Percentiles rank a stretch among this genome's conserved stretches.
phyloP scores from a whole-genome alignment of 2,888 invertebrate species.

The Octonoba sinensis region DNA sequence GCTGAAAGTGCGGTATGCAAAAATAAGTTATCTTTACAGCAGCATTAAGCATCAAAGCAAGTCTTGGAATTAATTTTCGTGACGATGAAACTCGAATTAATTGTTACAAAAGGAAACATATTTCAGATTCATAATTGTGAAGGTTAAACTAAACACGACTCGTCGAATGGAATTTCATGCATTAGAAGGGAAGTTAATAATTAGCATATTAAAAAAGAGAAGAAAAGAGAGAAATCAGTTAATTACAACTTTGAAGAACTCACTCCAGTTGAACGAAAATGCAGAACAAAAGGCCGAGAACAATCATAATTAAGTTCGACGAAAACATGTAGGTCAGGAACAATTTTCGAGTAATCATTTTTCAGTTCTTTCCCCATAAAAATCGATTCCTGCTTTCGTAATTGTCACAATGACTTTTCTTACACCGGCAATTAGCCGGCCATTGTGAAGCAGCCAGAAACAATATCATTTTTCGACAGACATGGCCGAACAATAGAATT shows the following conservation, averaged over 20 bases:
- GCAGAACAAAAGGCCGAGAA: slow-evolving; percentile 42
- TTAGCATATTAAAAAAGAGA: slow-evolving; percentile 41
- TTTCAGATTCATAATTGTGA: slow-evolving; percentile 4
- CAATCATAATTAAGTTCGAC: slow-evolving; percentile 62
- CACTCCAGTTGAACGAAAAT: slow-evolving; percentile 27
- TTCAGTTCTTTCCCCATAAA: slow-evolving; percentile 57
- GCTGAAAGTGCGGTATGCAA: too few relatives aligned
- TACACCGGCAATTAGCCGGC: slow-evolving; percentile 55
- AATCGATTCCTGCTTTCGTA: slow-evolving; percentile 55
- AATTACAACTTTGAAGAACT: slow-evolving; percentile 61
- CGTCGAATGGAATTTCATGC: slow-evolving; percentile 2
- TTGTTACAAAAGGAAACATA: slow-evolving; percentile 49
- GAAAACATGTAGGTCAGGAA: slow-evolving; percentile 62
- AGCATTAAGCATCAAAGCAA: too few relatives aligned
- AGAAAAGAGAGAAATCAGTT: slow-evolving; percentile 48
- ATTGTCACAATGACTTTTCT: slow-evolving; percentile 61
- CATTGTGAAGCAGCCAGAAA: slow-evolving; percentile 56
- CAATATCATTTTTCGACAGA: slow-evolving; percentile 62
- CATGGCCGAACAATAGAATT: slow-evolving; percentile 32
- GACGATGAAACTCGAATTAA: slow-evolving; percentile 24
- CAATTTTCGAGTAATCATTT: slow-evolving; percentile 63
- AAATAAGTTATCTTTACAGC: too few relatives aligned
- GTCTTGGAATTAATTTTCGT: slow-evolving; percentile 10
- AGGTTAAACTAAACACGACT: slow-evolving; percentile 28
- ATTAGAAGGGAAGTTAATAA: slow-evolving; percentile 52